Evolutionary conservation across 2,888 invertebrate species (phyloP), one percentile per base, ranked within the genome.

Genomic region (Coleophora deauratella): DNA sequence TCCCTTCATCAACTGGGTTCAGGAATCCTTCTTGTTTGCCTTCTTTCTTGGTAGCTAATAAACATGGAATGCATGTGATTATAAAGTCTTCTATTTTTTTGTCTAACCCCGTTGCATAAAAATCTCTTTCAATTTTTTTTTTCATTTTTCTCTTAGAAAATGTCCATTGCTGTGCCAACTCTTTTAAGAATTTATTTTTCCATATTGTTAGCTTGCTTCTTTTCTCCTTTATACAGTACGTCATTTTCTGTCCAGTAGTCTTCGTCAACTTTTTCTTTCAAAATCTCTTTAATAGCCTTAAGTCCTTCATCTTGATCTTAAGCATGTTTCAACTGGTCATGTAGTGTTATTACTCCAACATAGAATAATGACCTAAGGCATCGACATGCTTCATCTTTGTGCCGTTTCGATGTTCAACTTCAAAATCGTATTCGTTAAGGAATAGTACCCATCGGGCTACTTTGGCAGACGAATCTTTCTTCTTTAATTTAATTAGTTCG

Each of bases 141-240:
- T n/a, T n/a, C n/a, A n/a, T n/a, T 2, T 67, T 36, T 45, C 52
- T 2, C 38, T 43, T 0, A 48, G 48, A 50, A 70, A 71, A 52
- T 72, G 68, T 28, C 71, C 67, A 27, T 51, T 49, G 27, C 60
- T 61, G 44, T 74, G 72, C 0, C n/a, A n/a, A n/a, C n/a, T n/a
- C n/a, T n/a, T n/a, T n/a, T n/a, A n/a, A n/a, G n/a, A n/a, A n/a
- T n/a, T n/a, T n/a, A 50, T 51, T n/a, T 43, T 44, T 63, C 53
- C 62, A 74, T 64, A 27, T 27, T 13, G 15, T 51, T 52, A 2
- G 69, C 68, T 28, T 11, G 11, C 10, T 46, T 42, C 12, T 44
- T 13, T 10, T 8, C 2, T 2, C 44, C 46, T 42, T 48, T 50
- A 36, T 41, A 45, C 0, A 50, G 11, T 3, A 36, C 8, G 1